Evolutionary conservation across 2,888 invertebrate genomes (phyloP), one percentile per base, ranked within the genome.

Genomic region (Caenorhabditis sinica): DNA sequence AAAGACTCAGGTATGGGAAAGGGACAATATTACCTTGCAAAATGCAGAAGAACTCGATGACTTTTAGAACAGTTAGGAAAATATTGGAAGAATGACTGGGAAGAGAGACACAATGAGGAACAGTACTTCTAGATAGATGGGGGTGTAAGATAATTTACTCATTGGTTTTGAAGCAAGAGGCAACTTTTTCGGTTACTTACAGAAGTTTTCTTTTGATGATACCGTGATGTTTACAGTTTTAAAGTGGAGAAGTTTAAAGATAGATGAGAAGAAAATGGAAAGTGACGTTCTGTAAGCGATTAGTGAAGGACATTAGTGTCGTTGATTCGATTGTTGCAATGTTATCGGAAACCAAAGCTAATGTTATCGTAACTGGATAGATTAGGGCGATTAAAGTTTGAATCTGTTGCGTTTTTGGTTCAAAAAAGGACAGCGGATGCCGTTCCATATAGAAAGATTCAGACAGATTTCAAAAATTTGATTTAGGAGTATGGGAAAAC

Each of bases 41-140:
- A 43, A 71, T 53, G 77, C 49, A 56, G 25, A 79, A 65, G 58
- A 65, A 66, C 66, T 66, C 72, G 20, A 76, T 15, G n/a, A 76
- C 13, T 33, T 73, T 81, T 11, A 81, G 69, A 68, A 81, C 36
- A 74, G 81, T 81, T 25, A 81, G 68, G 40, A 74, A 73, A 81
- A 81, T 81, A 61, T 28, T 74, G 33, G 33, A 63, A 45, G 43
- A 36, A 51, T 65, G 66, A 75, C 25, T 33, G 30, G 15, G 58
- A 28, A 30, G 28, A 33, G 43, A n/a, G 60, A 51, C 15, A 49
- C 20, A 68, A 76, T 45, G 36, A 68, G 58, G 30, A 30, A 56
- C 51, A 33, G 43, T 45, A 40, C n/a, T 30, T 43, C 40, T 45
- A 45, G 65, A 28, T 28, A 66, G 80, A 80, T 80, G 49, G 36